Conservation (phyloP, 2,888 invertebrate genomes). For the Dasysyrphus tricinctus region DNA sequence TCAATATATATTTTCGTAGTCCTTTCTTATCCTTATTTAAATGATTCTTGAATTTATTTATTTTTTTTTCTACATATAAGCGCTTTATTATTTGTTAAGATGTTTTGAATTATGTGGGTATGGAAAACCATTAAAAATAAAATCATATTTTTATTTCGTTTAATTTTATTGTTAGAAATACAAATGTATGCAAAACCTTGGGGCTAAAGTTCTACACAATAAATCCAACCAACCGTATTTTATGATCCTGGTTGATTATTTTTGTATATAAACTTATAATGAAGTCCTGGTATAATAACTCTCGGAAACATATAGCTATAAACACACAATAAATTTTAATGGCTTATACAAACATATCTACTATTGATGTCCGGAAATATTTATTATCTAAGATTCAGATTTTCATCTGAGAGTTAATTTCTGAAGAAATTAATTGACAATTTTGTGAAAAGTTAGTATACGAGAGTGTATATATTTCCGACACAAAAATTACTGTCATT, state of each 20-base stretch:
- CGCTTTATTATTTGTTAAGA: not conserved
- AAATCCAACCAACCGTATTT: not conserved
- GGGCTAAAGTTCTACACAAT: not conserved
- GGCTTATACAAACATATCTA: not conserved
- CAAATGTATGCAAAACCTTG: not conserved
- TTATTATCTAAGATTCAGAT: conserved; percentile 22
- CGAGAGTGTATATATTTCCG: not conserved
- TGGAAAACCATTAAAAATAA: not conserved
- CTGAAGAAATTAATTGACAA: conserved; percentile 14
- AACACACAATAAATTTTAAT: not conserved
- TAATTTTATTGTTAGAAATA: no score
- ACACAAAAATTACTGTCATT: not conserved
- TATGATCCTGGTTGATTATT: not conserved
- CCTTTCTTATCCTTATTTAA: no score
- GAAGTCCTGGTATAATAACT: no score
- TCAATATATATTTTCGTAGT: not conserved
- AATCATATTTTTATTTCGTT: not conserved
- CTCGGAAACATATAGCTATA: not conserved
- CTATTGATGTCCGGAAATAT: not conserved
- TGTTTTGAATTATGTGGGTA: not conserved
- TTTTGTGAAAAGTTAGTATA: conserved; percentile 5
- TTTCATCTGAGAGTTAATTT: not conserved
- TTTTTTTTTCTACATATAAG: not conserved
- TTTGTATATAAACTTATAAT: not conserved
- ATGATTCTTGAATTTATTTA: not conserved